These are phyloP conservation scores for Tupaia tana DNA, from an alignment of 2,113 vertebrate species.

Conservation along the genomic window DNA sequence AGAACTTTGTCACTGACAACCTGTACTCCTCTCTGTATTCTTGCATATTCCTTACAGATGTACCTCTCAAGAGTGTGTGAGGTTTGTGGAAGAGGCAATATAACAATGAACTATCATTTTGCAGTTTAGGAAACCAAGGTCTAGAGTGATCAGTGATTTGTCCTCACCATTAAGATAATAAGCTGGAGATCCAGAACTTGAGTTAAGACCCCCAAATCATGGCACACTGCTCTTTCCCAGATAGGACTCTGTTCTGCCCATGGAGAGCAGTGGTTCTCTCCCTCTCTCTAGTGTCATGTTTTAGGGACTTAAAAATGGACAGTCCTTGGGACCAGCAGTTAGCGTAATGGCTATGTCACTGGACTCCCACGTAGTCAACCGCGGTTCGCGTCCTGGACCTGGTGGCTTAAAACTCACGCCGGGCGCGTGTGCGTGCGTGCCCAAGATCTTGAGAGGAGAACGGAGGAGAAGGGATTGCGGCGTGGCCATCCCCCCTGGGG, in stretches of 20 bases:
- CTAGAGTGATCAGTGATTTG: not conserved
- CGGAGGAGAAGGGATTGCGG: too few relatives aligned
- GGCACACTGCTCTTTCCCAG: not conserved
- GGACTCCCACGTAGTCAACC: too few relatives aligned
- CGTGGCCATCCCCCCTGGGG: too few relatives aligned
- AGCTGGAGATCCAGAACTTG: not conserved
- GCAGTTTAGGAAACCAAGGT: not conserved
- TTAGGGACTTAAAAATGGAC: not conserved
- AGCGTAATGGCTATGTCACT: too few relatives aligned
- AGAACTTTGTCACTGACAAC: not conserved
- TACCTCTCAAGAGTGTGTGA: not conserved
- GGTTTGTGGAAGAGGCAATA: not conserved
- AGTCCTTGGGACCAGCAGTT: too few relatives aligned
- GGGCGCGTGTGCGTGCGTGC: too few relatives aligned
- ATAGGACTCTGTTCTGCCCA: not conserved
- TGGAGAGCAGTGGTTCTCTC: not conserved
- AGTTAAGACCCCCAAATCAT: not conserved
- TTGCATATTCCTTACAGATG: not conserved
- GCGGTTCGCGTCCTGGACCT: too few relatives aligned
- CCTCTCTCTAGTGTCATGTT: not conserved
- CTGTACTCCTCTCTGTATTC: not conserved
- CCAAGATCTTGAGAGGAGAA: too few relatives aligned
- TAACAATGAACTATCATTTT: not conserved
- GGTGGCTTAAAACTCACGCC: too few relatives aligned
- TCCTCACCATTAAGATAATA: not conserved